Evolutionary conservation across 2,888 invertebrate genomes (phyloP).

Genomic region (Catonia carolina): DNA sequence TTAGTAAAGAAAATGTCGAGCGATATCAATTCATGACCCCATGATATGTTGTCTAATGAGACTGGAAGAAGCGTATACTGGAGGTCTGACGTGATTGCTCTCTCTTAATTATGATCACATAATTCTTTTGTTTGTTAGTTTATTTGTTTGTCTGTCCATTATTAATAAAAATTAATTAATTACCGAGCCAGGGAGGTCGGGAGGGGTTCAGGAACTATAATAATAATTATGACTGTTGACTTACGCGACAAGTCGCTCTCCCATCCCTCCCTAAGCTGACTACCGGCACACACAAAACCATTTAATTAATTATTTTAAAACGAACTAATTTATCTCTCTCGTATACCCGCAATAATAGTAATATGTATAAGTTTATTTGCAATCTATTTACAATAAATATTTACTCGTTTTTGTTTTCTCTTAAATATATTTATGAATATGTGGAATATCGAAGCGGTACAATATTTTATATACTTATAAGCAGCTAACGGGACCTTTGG

Average conservation of each 20-base stretch:
- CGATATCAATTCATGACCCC: too few relatives aligned
- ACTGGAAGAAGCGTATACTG: neutral
- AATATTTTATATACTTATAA: slow-evolving; percentile 14
- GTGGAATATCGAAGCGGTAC: slow-evolving; percentile 2
- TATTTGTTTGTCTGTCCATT: neutral
- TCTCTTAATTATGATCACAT: neutral
- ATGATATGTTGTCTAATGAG: too few relatives aligned
- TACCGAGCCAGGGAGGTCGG: neutral
- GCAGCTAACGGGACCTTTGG: slow-evolving; percentile 24
- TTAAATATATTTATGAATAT: neutral
- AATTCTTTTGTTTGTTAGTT: too few relatives aligned
- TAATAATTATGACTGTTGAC: slow-evolving; percentile 19
- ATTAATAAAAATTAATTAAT: slow-evolving; percentile 6
- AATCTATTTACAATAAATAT: slow-evolving; percentile 2
- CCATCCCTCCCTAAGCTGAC: too few relatives aligned
- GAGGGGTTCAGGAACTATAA: slow-evolving; percentile 20
- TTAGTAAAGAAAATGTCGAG: too few relatives aligned
- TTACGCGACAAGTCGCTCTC: slow-evolving; percentile 8
- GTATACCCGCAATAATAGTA: slow-evolving; percentile 22
- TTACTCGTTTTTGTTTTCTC: neutral
- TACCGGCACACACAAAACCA: too few relatives aligned
- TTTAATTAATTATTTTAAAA: neutral
- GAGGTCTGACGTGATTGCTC: neutral
- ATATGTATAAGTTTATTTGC: neutral
- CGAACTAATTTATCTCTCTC: slow-evolving; percentile 2